Evolutionary conservation across 2,113 vertebrate species (phyloP).

Genomic region (Dipodomys spectabilis): DNA sequence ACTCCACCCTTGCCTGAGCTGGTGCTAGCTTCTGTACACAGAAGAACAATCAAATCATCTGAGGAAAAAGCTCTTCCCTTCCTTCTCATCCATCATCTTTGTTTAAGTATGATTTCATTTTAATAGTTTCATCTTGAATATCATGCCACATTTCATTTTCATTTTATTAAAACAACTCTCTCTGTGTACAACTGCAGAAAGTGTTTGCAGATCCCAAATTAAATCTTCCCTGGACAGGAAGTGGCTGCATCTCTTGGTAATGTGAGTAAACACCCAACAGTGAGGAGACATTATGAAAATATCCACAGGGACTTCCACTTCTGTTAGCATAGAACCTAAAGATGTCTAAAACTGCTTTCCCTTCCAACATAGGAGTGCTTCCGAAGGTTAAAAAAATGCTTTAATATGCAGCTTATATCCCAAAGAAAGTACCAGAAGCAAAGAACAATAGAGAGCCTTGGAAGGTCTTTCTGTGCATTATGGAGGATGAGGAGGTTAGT

Average conservation of each 20-base stretch:
- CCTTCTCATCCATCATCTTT: neutral
- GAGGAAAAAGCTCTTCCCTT: neutral
- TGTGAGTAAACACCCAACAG: neutral
- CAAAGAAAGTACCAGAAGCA: neutral
- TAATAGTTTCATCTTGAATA: constrained; percentile 31
- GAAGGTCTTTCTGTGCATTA: neutral
- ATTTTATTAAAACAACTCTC: neutral
- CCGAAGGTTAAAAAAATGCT: neutral
- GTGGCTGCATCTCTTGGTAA: too few species aligned
- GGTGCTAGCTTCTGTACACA: rapidly evolving
- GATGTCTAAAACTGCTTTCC: neutral
- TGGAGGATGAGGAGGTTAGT: neutral
- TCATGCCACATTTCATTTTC: neutral
- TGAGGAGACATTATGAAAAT: too few species aligned
- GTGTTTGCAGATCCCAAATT: neutral
- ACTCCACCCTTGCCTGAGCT: neutral
- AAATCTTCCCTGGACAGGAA: neutral
- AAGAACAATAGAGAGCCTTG: neutral
- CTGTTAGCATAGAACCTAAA: neutral
- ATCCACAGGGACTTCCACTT: neutral
- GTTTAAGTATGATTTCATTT: neutral
- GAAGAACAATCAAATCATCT: too few species aligned
- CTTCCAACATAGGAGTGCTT: neutral
- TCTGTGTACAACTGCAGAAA: neutral
- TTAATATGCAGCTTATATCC: neutral